Evolutionary conservation across 2,113 vertebrate species (phyloP).

Genomic region (Etheostoma spectabile): DNA sequence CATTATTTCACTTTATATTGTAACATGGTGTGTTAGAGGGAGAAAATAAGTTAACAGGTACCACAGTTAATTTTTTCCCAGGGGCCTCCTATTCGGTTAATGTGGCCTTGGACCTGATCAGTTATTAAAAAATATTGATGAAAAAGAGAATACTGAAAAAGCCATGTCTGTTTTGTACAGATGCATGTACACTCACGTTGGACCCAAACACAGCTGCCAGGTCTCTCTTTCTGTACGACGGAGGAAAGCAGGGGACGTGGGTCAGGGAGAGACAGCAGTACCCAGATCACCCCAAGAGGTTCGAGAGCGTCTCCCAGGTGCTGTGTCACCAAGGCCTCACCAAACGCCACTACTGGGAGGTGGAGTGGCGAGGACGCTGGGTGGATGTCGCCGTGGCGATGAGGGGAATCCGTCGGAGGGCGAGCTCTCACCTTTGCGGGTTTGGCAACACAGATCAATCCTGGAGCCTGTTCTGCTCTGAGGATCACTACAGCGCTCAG

Average conservation of each 20-base stretch:
- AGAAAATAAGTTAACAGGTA: too few species aligned
- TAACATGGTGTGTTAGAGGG: too few species aligned
- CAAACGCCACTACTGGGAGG: constrained; percentile 54
- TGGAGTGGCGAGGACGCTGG: constrained; percentile 53
- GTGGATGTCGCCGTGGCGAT: constrained; percentile 25
- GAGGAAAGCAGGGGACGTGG: constrained; percentile 44
- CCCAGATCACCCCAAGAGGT: constrained; percentile 43
- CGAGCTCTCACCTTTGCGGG: constrained; percentile 10
- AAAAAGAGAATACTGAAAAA: neutral
- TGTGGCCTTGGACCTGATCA: neutral
- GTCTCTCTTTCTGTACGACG: constrained; percentile 45
- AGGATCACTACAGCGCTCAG: constrained; percentile 38
- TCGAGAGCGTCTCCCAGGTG: constrained; percentile 54
- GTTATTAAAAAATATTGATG: neutral
- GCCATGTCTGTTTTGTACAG: constrained; percentile 12
- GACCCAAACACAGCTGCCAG: constrained; percentile 31
- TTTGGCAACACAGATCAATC: constrained; percentile 54
- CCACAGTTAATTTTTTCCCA: too few species aligned
- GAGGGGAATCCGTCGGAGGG: constrained; percentile 46
- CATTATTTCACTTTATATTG: too few species aligned
- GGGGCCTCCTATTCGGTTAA: too few species aligned
- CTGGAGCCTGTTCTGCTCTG: constrained; percentile 53
- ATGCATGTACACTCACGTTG: constrained; percentile 18
- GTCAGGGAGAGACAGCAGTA: constrained; percentile 37
- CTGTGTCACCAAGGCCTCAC: constrained; percentile 44